A percentile compares a stretch with the other conserved stretches of the same genome.
These are phyloP conservation scores for Carcharodon carcharias DNA, from an alignment of 2,797 vertebrate genomes.

Conservation along the genomic window DNA sequence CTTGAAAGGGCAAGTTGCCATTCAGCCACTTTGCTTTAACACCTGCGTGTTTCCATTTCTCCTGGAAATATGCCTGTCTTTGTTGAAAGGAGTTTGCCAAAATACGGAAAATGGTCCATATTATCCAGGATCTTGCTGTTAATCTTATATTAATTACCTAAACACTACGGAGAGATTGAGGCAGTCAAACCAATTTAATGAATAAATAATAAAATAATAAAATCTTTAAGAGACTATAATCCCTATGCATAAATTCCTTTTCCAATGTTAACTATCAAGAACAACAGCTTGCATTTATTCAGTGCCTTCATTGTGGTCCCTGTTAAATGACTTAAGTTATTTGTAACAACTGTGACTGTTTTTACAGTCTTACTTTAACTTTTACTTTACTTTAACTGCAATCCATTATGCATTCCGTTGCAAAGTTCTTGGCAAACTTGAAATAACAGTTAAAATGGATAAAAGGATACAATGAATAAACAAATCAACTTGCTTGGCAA, in stretches of 20 bases:
- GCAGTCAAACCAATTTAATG: background rate
- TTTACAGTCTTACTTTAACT: background rate
- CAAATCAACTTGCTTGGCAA: background rate
- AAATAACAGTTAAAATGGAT: background rate
- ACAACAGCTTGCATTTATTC: background rate
- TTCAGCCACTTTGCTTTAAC: background rate
- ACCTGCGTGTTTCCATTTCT: background rate
- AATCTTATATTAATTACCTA: background rate
- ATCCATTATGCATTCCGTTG: background rate
- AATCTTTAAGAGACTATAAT: background rate
- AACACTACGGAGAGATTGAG: background rate
- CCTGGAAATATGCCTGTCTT: no score
- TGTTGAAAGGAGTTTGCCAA: no score
- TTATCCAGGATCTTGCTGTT: no score
- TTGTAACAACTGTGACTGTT: background rate
- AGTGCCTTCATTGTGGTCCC: background rate
- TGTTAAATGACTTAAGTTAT: background rate
- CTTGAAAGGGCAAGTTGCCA: background rate
- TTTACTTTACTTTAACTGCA: background rate
- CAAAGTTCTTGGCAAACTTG: background rate
- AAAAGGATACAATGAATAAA: background rate
- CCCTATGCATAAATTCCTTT: background rate
- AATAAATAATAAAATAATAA: background rate
- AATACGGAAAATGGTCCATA: no score
- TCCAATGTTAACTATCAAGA: background rate